phyloP scores from a whole-genome alignment of 2,888 invertebrate genomes.

The Phania funesta region DNA sequence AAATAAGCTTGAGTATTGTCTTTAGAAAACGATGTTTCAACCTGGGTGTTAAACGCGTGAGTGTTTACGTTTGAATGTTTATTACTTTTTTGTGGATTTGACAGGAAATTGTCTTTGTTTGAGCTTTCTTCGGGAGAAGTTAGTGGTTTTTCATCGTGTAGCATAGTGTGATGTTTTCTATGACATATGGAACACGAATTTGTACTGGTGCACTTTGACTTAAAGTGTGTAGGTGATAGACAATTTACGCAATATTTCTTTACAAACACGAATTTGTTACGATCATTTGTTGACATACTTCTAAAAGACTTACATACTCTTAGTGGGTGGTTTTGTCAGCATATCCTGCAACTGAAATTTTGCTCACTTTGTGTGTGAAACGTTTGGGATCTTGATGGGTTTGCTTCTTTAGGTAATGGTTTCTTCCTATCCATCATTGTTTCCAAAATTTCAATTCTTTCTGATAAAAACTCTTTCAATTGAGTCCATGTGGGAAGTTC shows the following conservation, averaged over 20 bases:
- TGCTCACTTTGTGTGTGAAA: too few relatives aligned
- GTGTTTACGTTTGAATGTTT: neutral
- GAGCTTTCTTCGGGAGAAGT: too few relatives aligned
- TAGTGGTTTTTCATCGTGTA: neutral
- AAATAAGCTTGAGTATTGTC: neutral
- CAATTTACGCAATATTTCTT: constrained; percentile 32
- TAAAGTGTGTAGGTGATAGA: neutral
- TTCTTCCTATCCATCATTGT: neutral
- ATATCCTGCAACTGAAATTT: too few relatives aligned
- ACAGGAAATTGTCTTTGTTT: neutral
- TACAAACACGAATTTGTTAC: too few relatives aligned
- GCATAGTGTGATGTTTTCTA: constrained; percentile 18
- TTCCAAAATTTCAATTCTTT: constrained; percentile 25
- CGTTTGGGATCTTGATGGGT: too few relatives aligned
- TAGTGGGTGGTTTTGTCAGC: too few relatives aligned
- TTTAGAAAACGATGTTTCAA: neutral
- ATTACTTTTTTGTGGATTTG: neutral
- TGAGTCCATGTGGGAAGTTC: too few relatives aligned
- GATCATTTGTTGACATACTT: too few relatives aligned
- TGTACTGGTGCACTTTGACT: neutral
- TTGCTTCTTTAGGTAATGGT: too few relatives aligned
- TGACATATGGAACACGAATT: neutral
- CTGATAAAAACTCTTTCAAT: too few relatives aligned
- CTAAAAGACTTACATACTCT: too few relatives aligned
- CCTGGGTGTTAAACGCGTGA: neutral